Evolutionary conservation across 2,797 vertebrate species (phyloP).

Genomic region (Botia almorhae): DNA sequence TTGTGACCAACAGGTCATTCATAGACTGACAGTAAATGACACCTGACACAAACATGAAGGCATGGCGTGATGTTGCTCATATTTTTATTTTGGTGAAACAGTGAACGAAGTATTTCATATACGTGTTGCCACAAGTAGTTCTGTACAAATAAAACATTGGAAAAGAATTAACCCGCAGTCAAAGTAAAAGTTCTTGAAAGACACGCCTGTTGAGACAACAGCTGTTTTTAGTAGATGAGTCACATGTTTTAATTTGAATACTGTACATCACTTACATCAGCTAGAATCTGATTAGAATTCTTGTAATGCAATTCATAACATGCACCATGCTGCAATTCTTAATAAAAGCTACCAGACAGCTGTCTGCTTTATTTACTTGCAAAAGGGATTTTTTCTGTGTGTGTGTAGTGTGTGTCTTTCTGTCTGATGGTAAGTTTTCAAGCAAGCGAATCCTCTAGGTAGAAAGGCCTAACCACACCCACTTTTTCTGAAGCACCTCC

Average conservation of each 20-base stretch:
- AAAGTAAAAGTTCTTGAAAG: neutral
- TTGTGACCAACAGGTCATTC: neutral
- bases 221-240: neutral
- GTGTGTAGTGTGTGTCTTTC: neutral
- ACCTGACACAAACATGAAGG: neutral
- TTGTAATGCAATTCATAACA: neutral
- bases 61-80: neutral
- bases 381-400: neutral
- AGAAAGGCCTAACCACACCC: neutral
- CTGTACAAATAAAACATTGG: neutral
- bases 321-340: neutral
- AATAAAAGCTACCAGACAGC: neutral
- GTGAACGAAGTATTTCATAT: neutral
- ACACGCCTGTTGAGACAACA: neutral
- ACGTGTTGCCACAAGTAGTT: neutral
- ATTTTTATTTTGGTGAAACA: neutral
- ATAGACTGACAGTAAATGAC: no score
- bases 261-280: neutral
- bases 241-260: neutral
- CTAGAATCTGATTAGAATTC: neutral
- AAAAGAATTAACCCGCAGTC: no score
- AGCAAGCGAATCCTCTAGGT: neutral
- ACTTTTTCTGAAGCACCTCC: neutral
- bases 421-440: neutral
- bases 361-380: neutral